Percentiles rank a stretch among this genome's conserved stretches.
These are phyloP conservation scores for Alentia gelatinosa DNA, from an alignment of 2,888 invertebrate genomes.

Conservation along the genomic window DNA sequence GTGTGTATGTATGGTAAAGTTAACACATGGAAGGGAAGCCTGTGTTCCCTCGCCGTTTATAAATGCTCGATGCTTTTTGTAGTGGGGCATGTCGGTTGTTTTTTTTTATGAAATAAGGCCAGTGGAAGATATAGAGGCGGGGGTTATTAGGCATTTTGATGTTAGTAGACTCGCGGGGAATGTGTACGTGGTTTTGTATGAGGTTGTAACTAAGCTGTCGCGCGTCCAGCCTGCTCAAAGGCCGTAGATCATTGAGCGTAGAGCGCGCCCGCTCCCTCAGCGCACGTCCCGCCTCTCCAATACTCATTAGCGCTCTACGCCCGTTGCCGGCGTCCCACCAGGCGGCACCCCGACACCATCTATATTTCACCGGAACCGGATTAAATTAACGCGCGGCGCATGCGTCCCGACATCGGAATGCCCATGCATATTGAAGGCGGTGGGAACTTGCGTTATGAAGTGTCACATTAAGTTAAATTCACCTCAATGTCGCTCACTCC, in stretches of 20 bases:
- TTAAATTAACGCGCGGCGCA: background rate
- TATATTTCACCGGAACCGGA: conserved; percentile 21
- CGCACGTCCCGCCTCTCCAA: background rate
- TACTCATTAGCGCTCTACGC: background rate
- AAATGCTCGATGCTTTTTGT: too few relatives aligned
- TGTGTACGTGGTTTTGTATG: conserved; percentile 19
- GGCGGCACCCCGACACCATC: background rate
- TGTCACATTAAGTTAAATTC: conserved; percentile 17
- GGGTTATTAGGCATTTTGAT: conserved; percentile 7
- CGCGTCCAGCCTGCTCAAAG: background rate
- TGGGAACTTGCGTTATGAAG: background rate
- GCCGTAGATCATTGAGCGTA: conserved; percentile 14
- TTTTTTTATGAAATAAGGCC: background rate
- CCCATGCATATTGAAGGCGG: conserved; percentile 15
- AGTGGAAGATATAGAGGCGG: background rate
- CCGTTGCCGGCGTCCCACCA: background rate
- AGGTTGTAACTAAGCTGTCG: conserved; percentile 40
- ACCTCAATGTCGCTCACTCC: background rate
- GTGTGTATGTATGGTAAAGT: too few relatives aligned
- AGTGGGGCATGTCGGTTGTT: background rate
- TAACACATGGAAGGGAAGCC: too few relatives aligned
- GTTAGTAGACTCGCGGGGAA: background rate
- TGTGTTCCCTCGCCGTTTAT: too few relatives aligned
- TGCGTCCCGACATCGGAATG: background rate
- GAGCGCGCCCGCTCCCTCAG: background rate